Evolutionary conservation across 2,113 vertebrate species (phyloP), one percentile per base, ranked within the genome.

Genomic region (Dromaius novaehollandiae): DNA sequence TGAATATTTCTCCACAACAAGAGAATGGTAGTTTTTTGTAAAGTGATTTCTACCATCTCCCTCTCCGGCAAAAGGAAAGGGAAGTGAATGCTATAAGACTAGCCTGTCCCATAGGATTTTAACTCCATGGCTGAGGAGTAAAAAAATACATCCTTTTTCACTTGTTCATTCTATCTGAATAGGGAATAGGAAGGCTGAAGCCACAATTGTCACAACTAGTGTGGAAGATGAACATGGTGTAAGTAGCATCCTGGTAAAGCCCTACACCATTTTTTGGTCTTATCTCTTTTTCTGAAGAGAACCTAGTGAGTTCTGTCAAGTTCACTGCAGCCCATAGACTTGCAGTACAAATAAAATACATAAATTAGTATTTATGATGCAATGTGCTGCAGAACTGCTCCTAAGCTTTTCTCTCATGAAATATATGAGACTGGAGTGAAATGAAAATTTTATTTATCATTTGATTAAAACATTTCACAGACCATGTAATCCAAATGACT

Each of bases 401-500:
- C 58, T 94, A 92, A 91, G 25, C 53, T 96, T 80, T 90, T 55
- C 61, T 81, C 61, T n/a, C 30, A 60, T 42, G 53, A 94, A 95
- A 94, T 77, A 51, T 83, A 81, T 0, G 1, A 91, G 94, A 75
- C 20, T 51, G 82, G 32, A 75, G 46, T 26, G 34, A 81, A 91
- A 77, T 0, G 1, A 88, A 93, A 92, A 90, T 70, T 73, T 30
- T 17, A 84, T 92, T 89, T 42, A 81, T 88, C 51, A 36, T 80
- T 94, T 90, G 51, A 89, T 88, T 75, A 76, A 94, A 94, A 75
- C 7, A 4, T 81, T 88, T 92, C 51, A 88, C 32, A 88, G 60
- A 9, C 60, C 63, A 32, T 68, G 8, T 82, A 80, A 83, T 82
- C 26, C 26, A 83, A 94, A 83, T 73, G 7, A 10, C 71, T 92